Conservation (phyloP, 53 echinoderm and acorn worm species). For the Echinarachnius parma region DNA sequence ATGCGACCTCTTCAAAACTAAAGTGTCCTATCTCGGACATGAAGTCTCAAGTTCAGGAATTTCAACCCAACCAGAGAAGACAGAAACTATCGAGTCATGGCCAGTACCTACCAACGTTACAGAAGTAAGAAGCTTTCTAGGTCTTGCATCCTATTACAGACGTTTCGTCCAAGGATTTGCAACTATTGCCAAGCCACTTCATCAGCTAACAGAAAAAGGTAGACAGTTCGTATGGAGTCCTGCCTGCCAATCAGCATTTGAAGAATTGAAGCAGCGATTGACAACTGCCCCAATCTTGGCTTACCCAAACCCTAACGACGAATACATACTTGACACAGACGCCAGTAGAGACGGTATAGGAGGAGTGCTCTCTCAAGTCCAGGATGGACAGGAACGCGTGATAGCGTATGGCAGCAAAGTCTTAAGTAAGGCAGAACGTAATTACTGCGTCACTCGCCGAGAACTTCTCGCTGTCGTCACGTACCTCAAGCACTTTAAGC, state of each 20-base stretch:
- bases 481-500: slow-evolving; percentile 21
- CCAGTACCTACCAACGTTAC: slow-evolving; percentile 33
- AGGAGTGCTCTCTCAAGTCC: slow-evolving; percentile 47
- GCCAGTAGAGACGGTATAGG: slow-evolving; percentile 50
- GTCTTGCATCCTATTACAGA: slow-evolving; percentile 49
- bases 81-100: slow-evolving; percentile 17
- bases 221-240: slow-evolving; percentile 30
- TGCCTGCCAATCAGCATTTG: slow-evolving; percentile 36
- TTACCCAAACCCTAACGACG: slow-evolving; percentile 26
- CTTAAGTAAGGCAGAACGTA: slow-evolving; percentile 47
- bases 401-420: slow-evolving; percentile 48
- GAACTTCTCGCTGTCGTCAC: slow-evolving; percentile 43
- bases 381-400: slow-evolving; percentile 43
- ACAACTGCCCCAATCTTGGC: slow-evolving; percentile 40
- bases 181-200: slow-evolving; percentile 35
- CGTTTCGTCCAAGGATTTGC: slow-evolving; percentile 49
- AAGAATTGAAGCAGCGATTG: slow-evolving; percentile 18
- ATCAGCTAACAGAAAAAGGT: slow-evolving; percentile 47
- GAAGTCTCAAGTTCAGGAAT: slow-evolving; percentile 25
- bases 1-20: slow-evolving; percentile 30
- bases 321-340: slow-evolving; percentile 49
- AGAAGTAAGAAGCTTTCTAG: slow-evolving; percentile 49
- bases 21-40: slow-evolving; percentile 47
- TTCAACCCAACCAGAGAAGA: slow-evolving; percentile 14
- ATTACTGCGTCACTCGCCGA: slow-evolving; percentile 55